Conservation (phyloP, 1,140 invertebrate species). For the Trinorchestia longiramus region DNA sequence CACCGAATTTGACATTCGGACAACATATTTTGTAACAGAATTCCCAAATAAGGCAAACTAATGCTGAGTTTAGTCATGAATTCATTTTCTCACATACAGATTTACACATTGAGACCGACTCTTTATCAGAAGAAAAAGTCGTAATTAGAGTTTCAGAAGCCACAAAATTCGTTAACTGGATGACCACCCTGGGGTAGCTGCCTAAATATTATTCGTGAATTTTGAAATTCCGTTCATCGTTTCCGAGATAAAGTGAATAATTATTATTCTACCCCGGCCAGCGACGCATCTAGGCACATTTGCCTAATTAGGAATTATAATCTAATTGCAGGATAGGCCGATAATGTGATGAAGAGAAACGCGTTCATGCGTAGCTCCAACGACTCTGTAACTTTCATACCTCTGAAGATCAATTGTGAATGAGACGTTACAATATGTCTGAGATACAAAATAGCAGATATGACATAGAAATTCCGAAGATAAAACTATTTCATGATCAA, state of each 20-base stretch:
- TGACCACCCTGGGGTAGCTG: not conserved
- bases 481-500: not conserved
- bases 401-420: not conserved
- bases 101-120: not conserved
- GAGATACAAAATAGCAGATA: not conserved
- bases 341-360: not conserved
- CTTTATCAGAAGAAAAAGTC: not conserved
- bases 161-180: not conserved
- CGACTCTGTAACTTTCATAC: not conserved
- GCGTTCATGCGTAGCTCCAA: not conserved
- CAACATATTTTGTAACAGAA: not conserved
- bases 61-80: not conserved
- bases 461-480: not conserved
- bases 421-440: not conserved
- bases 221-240: not conserved
- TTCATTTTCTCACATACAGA: not conserved
- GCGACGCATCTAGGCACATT: not conserved
- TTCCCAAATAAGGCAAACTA: not conserved
- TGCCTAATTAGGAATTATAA: conserved; percentile 35
- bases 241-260: not conserved
- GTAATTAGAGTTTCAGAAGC: not conserved
- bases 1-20: not conserved
- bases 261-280: not conserved
- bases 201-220: not conserved
- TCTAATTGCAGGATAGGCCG: not conserved